Evolutionary conservation across 1,140 invertebrate species (phyloP).

Genomic region (Lysiphlebus fabarum): DNA sequence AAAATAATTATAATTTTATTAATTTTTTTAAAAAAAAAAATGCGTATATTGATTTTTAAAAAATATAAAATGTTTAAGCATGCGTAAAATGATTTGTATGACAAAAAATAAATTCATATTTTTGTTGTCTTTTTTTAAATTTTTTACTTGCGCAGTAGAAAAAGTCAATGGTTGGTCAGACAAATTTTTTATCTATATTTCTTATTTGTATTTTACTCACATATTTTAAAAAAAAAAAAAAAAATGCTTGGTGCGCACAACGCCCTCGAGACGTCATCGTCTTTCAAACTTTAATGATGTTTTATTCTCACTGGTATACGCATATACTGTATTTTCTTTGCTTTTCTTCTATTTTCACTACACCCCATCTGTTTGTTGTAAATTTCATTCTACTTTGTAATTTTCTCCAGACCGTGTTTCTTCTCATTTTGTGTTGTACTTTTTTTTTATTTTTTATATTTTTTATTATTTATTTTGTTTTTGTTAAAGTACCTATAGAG

Average conservation of each 20-base stretch:
- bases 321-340: neutral
- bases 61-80: too few species aligned
- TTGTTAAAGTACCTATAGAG: neutral
- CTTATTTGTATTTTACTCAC: neutral
- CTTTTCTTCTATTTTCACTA: slow-evolving; percentile 1
- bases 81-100: too few species aligned
- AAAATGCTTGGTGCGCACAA: neutral
- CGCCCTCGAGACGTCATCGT: slow-evolving; percentile 16
- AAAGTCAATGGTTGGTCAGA: neutral
- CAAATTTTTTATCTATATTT: neutral
- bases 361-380: slow-evolving; percentile 2
- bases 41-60: too few species aligned
- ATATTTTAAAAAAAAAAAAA: neutral
- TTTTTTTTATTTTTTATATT: neutral
- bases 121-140: neutral
- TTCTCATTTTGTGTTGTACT: neutral
- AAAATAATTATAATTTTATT: too few species aligned
- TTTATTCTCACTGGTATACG: slow-evolving; percentile 20
- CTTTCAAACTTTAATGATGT: slow-evolving; percentile 24
- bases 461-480: neutral
- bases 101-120: too few species aligned
- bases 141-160: slow-evolving; percentile 16
- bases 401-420: neutral
- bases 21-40: too few species aligned
- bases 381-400: slow-evolving; percentile 12